These are phyloP conservation scores for Colletes latitarsis DNA, from an alignment of 1,140 invertebrate genomes.

Conservation along the genomic window DNA sequence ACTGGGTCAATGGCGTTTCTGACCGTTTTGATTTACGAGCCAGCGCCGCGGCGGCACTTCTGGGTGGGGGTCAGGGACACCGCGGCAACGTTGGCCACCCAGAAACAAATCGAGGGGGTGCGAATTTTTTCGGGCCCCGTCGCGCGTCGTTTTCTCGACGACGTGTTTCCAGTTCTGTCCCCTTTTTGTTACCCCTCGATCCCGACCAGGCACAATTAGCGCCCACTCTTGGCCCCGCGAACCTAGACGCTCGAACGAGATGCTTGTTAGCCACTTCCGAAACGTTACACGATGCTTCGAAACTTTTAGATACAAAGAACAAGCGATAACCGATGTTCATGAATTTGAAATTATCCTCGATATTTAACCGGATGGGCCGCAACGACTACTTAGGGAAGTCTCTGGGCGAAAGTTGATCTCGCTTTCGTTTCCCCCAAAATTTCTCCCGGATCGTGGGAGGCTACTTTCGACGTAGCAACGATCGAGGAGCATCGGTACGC, in stretches of 20 bases:
- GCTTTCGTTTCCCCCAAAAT: neutral
- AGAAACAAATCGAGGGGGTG: neutral
- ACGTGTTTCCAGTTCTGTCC: neutral
- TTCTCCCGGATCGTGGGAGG: neutral
- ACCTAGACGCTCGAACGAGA: neutral
- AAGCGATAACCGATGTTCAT: too few species aligned
- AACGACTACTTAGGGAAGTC: too few species aligned
- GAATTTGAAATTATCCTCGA: too few species aligned
- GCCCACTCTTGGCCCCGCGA: neutral
- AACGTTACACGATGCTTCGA: too few species aligned
- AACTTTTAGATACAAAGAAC: too few species aligned
- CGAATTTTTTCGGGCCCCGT: neutral
- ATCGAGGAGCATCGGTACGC: neutral
- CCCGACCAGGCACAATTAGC: neutral
- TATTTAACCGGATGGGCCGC: too few species aligned
- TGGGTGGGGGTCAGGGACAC: neutral
- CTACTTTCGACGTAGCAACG: neutral
- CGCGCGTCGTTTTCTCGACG: neutral
- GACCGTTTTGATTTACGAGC: constrained; percentile 62
- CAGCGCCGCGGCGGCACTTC: neutral
- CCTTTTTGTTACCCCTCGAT: neutral
- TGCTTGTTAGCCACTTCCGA: too few species aligned
- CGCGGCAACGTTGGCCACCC: constrained; percentile 9
- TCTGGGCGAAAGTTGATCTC: too few species aligned
- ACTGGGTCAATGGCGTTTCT: constrained; percentile 68